Evolutionary conservation across 2,888 invertebrate species (phyloP).

Genomic region (Acrobasis suavella): DNA sequence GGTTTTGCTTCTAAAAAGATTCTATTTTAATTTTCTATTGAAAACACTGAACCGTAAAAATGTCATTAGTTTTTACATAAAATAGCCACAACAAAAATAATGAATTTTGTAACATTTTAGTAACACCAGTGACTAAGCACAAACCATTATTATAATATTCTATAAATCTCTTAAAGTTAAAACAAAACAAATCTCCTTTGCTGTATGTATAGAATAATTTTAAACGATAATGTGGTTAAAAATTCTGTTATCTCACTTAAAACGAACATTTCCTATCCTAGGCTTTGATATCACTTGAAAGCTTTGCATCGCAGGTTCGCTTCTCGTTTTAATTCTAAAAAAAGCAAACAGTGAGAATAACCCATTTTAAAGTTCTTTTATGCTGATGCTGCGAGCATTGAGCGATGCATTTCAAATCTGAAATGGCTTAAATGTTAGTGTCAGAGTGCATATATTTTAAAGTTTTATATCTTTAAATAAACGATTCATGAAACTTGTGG

Average conservation of each 20-base stretch:
- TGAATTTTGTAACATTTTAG: too few relatives aligned
- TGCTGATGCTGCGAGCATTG: constrained; percentile 33
- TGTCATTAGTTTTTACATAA: not conserved
- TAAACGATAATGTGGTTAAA: not conserved
- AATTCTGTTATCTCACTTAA: constrained; percentile 26
- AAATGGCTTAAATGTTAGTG: constrained; percentile 36
- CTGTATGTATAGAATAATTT: not conserved
- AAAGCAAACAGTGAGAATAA: constrained; percentile 27
- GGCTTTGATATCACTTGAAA: constrained; percentile 12
- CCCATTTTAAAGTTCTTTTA: constrained; percentile 32
- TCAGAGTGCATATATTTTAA: constrained; percentile 29
- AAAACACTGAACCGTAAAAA: too few relatives aligned
- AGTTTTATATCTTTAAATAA: constrained; percentile 28
- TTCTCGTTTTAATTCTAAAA: constrained; percentile 8
- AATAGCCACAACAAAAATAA: not conserved
- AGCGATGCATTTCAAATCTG: constrained; percentile 36
- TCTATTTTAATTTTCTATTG: too few relatives aligned
- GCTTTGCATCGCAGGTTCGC: constrained; percentile 12
- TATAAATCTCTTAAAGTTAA: not conserved
- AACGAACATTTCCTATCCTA: constrained; percentile 13
- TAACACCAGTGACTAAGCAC: not conserved
- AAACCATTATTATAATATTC: too few relatives aligned
- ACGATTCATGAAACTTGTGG: constrained; percentile 13
- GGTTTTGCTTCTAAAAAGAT: too few relatives aligned
- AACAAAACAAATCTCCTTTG: not conserved